phyloP scores from a whole-genome alignment of 2,888 invertebrate species.

The Pterobdella sp. region DNA sequence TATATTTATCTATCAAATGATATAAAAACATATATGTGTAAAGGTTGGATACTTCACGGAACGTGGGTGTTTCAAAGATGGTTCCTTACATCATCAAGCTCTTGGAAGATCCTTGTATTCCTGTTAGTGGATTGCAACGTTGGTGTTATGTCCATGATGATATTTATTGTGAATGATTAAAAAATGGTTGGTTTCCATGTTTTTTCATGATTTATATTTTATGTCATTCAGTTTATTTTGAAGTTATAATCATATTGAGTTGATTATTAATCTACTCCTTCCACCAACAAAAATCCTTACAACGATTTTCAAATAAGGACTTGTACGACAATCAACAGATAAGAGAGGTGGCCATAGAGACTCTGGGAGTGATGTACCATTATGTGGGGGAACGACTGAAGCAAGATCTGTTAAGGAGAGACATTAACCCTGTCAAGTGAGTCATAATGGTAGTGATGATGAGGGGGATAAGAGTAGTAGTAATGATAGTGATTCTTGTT shows the following conservation, averaged over 20 bases:
- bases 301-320: too few relatives aligned
- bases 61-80: slow-evolving; percentile 70
- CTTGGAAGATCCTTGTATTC: slow-evolving; percentile 74
- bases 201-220: too few relatives aligned
- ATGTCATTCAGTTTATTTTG: too few relatives aligned
- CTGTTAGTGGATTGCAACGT: slow-evolving; percentile 53
- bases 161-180: too few relatives aligned
- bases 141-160: too few relatives aligned
- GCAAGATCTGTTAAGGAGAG: slow-evolving; percentile 71
- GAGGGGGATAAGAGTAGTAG: background rate
- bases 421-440: slow-evolving; percentile 54
- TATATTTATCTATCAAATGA: too few relatives aligned
- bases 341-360: slow-evolving; percentile 74
- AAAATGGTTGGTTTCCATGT: too few relatives aligned
- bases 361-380: slow-evolving; percentile 79
- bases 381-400: slow-evolving; percentile 83
- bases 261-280: too few relatives aligned
- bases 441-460: slow-evolving; percentile 28
- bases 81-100: slow-evolving; percentile 75
- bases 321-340: slow-evolving; percentile 50
- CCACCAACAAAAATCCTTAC: too few relatives aligned
- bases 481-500: too few relatives aligned
- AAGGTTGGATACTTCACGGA: slow-evolving; percentile 54
- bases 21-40: too few relatives aligned
- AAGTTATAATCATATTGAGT: too few relatives aligned